A percentile compares a stretch with the other conserved stretches of the same genome.
Conservation (phyloP, 2,797 vertebrate genomes). For the Poeciliopsis infans region DNA sequence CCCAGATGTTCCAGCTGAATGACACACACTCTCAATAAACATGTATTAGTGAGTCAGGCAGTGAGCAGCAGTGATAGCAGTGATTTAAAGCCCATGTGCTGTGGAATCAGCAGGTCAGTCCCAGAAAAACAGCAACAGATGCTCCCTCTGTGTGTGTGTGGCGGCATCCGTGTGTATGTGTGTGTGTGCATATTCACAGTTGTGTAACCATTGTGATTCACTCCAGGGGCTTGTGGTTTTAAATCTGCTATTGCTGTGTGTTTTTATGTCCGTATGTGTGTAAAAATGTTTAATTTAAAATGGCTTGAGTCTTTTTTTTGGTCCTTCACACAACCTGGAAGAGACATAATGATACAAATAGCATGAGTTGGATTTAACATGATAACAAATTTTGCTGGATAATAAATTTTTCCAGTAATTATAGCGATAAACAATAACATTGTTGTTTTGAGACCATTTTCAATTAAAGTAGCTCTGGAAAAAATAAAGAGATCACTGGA, state of each 20-base stretch:
- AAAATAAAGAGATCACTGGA: no score
- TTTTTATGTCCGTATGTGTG: background rate
- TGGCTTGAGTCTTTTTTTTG: background rate
- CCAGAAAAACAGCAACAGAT: conserved; percentile 52
- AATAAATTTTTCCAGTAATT: no score
- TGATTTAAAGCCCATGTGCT: conserved; percentile 42
- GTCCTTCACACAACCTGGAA: background rate
- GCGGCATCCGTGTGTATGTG: background rate
- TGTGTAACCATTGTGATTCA: conserved; percentile 25
- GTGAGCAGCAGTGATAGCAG: conserved; percentile 30
- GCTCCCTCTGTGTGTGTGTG: conserved; percentile 11
- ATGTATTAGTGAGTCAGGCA: conserved; percentile 12
- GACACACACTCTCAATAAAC: background rate
- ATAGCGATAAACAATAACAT: no score
- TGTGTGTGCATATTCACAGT: conserved; percentile 11
- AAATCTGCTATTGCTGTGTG: conserved; percentile 1
- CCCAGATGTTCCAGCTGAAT: conserved; percentile 20
- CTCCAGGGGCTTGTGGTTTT: conserved; percentile 1
- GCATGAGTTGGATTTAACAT: background rate
- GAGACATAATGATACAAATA: background rate
- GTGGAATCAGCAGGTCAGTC: conserved; percentile 33
- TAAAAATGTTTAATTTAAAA: conserved; percentile 4
- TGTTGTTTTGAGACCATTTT: no score
- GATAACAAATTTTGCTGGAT: no score
- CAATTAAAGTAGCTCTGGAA: no score